Evolutionary conservation across 2,888 invertebrate species (phyloP).

Genomic region (Stegana nigrithorax): DNA sequence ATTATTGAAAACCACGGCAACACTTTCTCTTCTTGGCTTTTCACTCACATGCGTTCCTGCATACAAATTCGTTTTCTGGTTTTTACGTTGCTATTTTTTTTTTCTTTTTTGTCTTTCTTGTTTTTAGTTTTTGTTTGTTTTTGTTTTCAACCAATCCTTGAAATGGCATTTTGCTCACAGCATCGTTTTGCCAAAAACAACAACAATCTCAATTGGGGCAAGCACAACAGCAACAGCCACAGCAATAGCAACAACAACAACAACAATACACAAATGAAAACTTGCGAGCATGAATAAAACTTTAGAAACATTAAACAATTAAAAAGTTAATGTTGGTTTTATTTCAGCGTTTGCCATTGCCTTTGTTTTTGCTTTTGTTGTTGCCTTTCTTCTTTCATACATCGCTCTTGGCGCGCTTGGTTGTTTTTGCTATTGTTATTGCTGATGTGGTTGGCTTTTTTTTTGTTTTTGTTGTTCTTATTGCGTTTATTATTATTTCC

Average conservation of each 20-base stretch:
- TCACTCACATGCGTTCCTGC: not conserved
- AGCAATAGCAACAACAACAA: too few relatives aligned
- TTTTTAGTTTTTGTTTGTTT: not conserved
- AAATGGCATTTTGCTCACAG: too few relatives aligned
- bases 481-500: not conserved
- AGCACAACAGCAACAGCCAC: too few relatives aligned
- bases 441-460: too few relatives aligned
- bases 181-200: too few relatives aligned
- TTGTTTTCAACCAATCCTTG: not conserved
- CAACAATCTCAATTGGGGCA: too few relatives aligned
- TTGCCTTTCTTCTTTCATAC: not conserved
- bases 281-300: constrained; percentile 38
- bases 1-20: too few relatives aligned
- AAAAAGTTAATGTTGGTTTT: constrained; percentile 44
- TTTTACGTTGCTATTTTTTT: not conserved
- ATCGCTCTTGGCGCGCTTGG: not conserved
- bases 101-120: too few relatives aligned
- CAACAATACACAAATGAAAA: constrained; percentile 17
- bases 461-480: not conserved
- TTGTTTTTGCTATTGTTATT: not conserved
- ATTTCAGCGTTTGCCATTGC: constrained; percentile 2
- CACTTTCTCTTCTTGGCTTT: too few relatives aligned
- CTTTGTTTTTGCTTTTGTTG: not conserved
- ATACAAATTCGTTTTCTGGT: not conserved
- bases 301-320: constrained; percentile 52